phyloP scores from a whole-genome alignment of 1,140 invertebrate species.

The Heliothis subflexa region DNA sequence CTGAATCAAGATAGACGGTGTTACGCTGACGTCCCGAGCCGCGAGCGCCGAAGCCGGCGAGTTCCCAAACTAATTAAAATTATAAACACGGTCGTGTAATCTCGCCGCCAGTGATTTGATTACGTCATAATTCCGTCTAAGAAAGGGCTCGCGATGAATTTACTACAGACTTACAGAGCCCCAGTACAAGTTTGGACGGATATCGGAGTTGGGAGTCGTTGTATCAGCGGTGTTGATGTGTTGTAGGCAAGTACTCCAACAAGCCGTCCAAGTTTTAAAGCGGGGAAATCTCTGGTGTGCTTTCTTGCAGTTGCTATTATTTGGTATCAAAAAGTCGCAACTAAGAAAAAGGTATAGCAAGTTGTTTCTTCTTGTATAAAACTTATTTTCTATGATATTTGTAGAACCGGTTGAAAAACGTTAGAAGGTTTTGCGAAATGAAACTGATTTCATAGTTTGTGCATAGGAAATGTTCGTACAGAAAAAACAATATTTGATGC shows the following conservation, averaged over 20 bases:
- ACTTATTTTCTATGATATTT: too few species aligned
- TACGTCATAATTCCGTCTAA: slow-evolving; percentile 42
- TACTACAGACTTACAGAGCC: not conserved
- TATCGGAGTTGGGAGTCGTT: not conserved
- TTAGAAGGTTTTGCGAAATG: too few species aligned
- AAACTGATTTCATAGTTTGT: too few species aligned
- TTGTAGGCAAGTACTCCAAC: not conserved
- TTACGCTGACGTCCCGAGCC: slow-evolving; percentile 15
- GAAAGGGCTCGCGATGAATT: slow-evolving; percentile 36
- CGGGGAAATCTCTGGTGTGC: not conserved
- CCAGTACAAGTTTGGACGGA: slow-evolving; percentile 23
- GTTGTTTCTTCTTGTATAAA: too few species aligned
- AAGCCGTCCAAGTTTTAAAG: not conserved
- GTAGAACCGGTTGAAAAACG: too few species aligned
- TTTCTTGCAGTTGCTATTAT: not conserved
- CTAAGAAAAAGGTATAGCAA: too few species aligned
- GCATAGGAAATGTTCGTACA: not conserved
- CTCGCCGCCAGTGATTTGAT: slow-evolving; percentile 46
- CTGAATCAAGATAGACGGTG: slow-evolving; percentile 43
- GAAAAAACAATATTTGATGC: not conserved
- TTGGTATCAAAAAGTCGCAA: not conserved
- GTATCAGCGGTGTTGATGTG: slow-evolving; percentile 29
- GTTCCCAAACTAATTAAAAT: slow-evolving; percentile 51
- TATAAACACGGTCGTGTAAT: slow-evolving; percentile 49
- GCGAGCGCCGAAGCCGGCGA: not conserved